Evolutionary conservation across 2,113 vertebrate genomes (phyloP), one percentile per base, ranked within the genome.

Genomic region (Trinectes maculatus): DNA sequence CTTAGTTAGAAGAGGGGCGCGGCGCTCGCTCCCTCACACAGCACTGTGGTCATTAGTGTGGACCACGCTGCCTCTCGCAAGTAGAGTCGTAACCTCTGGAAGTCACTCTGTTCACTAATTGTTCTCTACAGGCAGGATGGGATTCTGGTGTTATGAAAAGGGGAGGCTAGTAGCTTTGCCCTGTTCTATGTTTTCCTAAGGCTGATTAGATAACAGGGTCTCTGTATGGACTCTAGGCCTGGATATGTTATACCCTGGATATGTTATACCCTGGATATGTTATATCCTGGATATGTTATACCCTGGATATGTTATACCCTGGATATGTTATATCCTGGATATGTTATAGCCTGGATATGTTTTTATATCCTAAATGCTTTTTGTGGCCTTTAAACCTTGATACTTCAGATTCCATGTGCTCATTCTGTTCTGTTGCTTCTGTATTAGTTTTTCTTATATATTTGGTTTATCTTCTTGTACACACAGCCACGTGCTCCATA

Each of bases 51-150:
- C 81, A 84, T 87, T 87, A 86, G 70, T 6, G 39, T 46, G 8
- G n/a, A 72, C 67, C 44, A 29, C 59, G n/a, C 59, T 69, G 61
- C 55, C 33, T 68, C 42, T 71, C 65, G 71, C 60, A 71, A 71
- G 56, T 51, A 24, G 47, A 61, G 60, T 29, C 18, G 18, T 71
- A 66, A 86, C 84, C 80, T 76, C 52, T 55, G 59, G 77, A 77
- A 77, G 79, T 87, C 69, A 65, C 66, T 33, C 34, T 81, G 66
- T 79, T 85, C 65, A 63, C 77, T 84, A 84, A 86, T 87, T 84
- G 65, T 77, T 58, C 73, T 53, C 78, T 64, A 57, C 60, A 73
- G 57, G 65, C 68, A 58, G 60, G 64, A 81, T 73, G 58, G 56
- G 53, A 77, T 80, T 76, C 36, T 82, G 66, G 59, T 66, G 75